Evolutionary conservation across 2,888 invertebrate species (phyloP).

Genomic region (Drosophila buzzatii): DNA sequence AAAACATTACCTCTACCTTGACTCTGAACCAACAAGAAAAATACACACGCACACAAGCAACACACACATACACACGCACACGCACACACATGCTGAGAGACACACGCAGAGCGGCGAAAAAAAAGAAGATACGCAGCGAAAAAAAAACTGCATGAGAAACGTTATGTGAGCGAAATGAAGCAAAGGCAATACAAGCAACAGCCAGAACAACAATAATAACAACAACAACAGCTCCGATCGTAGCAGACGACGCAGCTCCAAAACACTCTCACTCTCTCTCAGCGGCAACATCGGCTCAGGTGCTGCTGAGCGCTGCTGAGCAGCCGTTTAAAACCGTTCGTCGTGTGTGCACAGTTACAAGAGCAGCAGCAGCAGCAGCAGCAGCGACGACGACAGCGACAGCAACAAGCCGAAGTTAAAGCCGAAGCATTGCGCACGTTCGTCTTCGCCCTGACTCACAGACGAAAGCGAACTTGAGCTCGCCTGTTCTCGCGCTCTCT

Average conservation of each 20-base stretch:
- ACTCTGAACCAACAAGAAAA: constrained; percentile 82
- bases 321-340: constrained; percentile 62
- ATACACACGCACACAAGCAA: constrained; percentile 40
- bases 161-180: constrained; percentile 81
- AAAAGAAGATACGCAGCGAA: constrained; percentile 20
- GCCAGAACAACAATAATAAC: constrained; percentile 17
- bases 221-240: constrained; percentile 19
- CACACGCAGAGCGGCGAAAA: constrained; percentile 18
- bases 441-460: constrained; percentile 47
- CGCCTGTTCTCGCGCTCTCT: neutral
- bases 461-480: constrained; percentile 64
- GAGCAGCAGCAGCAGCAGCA: constrained; percentile 18
- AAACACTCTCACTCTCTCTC: constrained; percentile 80
- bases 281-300: constrained; percentile 38
- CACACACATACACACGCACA: constrained; percentile 12
- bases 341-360: constrained; percentile 56
- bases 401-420: constrained; percentile 15
- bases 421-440: constrained; percentile 15
- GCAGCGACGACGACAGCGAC: neutral
- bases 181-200: constrained; percentile 29
- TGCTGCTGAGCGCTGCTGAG: constrained; percentile 31
- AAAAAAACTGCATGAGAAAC: constrained; percentile 81
- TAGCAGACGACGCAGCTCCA: constrained; percentile 54
- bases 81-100: constrained; percentile 21
- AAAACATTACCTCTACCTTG: constrained; percentile 85